A percentile compares a stretch with the other conserved stretches of the same genome.
Conservation (phyloP, 1,140 invertebrate genomes). For the Ostrea edulis region DNA sequence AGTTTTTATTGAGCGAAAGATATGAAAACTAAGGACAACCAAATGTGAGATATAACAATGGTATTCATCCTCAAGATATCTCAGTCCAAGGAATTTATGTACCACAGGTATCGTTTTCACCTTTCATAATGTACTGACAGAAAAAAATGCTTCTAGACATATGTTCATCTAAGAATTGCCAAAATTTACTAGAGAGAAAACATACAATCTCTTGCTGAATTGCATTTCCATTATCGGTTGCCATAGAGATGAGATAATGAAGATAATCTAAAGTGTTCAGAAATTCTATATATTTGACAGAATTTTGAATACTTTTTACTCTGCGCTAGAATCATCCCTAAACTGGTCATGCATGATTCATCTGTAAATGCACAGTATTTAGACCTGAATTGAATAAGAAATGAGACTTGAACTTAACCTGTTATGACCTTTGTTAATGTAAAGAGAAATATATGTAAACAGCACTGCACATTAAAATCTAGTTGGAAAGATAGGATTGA, state of each 20-base stretch:
- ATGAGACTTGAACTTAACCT: no score
- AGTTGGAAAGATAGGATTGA: no score
- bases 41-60: constrained; percentile 7
- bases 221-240: not conserved
- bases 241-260: constrained; percentile 7
- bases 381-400: no score
- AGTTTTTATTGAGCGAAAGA: not conserved
- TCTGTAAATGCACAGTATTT: no score
- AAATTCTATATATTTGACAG: not conserved
- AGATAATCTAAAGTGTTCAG: not conserved
- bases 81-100: constrained; percentile 8
- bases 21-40: not conserved
- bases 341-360: no score
- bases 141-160: not conserved
- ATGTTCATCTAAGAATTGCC: not conserved
- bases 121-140: no score
- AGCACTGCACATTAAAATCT: no score
- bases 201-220: not conserved
- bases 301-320: not conserved
- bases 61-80: constrained; percentile 13
- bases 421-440: no score
- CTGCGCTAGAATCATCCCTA: no score
- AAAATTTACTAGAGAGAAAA: not conserved
- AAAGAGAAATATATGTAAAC: no score
- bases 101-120: not conserved